Base-by-base conservation (phyloP, 2,797 vertebrate genomes). In the Todus mexicanus region DNA sequence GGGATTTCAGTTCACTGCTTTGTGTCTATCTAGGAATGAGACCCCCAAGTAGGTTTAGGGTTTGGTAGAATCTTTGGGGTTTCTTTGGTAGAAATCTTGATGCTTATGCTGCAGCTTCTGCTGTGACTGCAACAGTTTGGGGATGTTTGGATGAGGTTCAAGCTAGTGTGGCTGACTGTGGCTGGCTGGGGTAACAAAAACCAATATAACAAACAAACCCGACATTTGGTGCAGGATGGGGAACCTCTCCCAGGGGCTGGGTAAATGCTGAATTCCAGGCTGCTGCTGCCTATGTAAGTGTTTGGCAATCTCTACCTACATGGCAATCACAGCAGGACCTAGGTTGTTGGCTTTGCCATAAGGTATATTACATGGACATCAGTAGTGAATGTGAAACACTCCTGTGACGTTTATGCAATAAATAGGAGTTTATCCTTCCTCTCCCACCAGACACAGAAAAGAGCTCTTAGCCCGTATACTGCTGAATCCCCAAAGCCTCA, bases 171-270 rank as follows among this genome's bases (percentile, higher is more conserved):
- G n/a, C 38, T 61, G 42, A n/a, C 45, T 65, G 82, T 1, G 2
- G 59, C 83, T 92, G 69, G 27, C 76, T 31, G 70, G 50, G 33
- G 10, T 69, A 27, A 38, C 40, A 48, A 40, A 82, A 86, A 6
- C 3, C 5, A 3, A 21, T 23, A 8, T 9, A 19, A 31, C 3
- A 31, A 64, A 18, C 15, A 33, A 51, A 60, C 10, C 7, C 2
- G 2, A 6, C 35, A 11, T 21, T 84, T 0, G 0, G 2, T 69
- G 33, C 1, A 6, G 61, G 51, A 13, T 74, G n/a, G 10, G 11
- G 31, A 76, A n/a, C 26, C 27, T 66, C 42, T 8, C 48, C 14
- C 6, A 18, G 35, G 5, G 27, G 8, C 12, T 53, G n/a, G 25
- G 29, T 14, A 23, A 6, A 3, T 27, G 45, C 7, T 20, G 59